Conservation (phyloP, 2,888 invertebrate genomes). For the Panzeria rudis region DNA sequence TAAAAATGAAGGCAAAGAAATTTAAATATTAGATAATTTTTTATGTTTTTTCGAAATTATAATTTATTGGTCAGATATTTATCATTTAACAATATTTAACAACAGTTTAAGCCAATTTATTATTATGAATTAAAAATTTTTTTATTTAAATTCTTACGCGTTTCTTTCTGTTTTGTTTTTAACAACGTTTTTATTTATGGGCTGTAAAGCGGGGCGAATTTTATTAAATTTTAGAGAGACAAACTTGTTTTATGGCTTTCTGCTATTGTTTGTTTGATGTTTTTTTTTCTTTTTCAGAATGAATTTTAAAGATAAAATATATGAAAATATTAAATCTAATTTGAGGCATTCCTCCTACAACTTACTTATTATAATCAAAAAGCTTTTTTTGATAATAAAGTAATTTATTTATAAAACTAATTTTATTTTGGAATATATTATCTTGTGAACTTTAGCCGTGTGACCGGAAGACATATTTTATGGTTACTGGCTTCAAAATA, state of each 20-base stretch:
- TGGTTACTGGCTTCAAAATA: too few species aligned
- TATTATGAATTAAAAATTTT: not conserved
- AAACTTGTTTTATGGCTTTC: not conserved
- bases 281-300: too few species aligned
- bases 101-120: not conserved
- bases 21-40: not conserved
- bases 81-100: not conserved
- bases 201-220: not conserved
- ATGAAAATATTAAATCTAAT: too few species aligned
- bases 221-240: not conserved
- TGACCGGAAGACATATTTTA: too few species aligned
- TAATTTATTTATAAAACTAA: too few species aligned
- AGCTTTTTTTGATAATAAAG: too few species aligned
- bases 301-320: too few species aligned
- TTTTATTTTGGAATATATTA: too few species aligned
- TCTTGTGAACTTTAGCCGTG: too few species aligned
- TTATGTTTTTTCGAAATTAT: not conserved
- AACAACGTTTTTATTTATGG: not conserved
- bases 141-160: not conserved
- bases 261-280: not conserved
- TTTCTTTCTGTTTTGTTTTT: constrained; percentile 9
- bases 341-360: too few species aligned
- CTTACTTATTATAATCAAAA: too few species aligned
- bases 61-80: not conserved
- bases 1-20: not conserved